These are phyloP conservation scores for Prinia subflava DNA, from an alignment of 2,113 vertebrate genomes.

Conservation along the genomic window DNA sequence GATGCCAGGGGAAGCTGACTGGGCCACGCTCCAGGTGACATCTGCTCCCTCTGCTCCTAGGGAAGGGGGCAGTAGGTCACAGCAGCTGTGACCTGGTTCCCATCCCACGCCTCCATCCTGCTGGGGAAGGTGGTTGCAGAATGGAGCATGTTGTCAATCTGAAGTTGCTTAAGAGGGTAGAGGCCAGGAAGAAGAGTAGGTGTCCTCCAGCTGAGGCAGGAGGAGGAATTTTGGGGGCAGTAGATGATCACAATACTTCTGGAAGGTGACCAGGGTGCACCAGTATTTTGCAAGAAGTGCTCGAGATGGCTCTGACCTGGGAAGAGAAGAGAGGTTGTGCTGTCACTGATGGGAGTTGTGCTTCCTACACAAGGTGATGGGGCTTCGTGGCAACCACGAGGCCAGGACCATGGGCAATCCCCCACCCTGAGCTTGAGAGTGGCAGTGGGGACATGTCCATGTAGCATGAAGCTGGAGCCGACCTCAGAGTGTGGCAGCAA, in stretches of 20 bases:
- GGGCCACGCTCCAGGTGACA: background rate
- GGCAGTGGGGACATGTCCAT: background rate
- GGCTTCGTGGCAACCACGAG: fast-evolving
- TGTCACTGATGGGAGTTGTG: background rate
- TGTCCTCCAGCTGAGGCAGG: background rate
- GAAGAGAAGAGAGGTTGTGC: background rate
- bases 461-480: fast-evolving
- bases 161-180: background rate
- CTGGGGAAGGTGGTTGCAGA: background rate
- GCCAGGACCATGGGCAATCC: fast-evolving
- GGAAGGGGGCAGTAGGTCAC: constrained; percentile 9
- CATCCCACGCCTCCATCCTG: background rate
- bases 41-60: background rate
- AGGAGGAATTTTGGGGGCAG: background rate
- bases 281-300: background rate
- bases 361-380: background rate
- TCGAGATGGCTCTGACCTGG: background rate
- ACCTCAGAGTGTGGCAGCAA: background rate
- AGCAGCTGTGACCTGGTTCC: constrained; percentile 7
- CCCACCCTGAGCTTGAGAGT: background rate
- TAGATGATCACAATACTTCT: background rate
- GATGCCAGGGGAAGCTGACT: background rate
- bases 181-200: background rate
- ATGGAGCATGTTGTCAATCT: background rate
- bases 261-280: background rate